These are phyloP conservation scores for Lumbricus terrestris DNA, from an alignment of 2,888 invertebrate species.

Conservation along the genomic window DNA sequence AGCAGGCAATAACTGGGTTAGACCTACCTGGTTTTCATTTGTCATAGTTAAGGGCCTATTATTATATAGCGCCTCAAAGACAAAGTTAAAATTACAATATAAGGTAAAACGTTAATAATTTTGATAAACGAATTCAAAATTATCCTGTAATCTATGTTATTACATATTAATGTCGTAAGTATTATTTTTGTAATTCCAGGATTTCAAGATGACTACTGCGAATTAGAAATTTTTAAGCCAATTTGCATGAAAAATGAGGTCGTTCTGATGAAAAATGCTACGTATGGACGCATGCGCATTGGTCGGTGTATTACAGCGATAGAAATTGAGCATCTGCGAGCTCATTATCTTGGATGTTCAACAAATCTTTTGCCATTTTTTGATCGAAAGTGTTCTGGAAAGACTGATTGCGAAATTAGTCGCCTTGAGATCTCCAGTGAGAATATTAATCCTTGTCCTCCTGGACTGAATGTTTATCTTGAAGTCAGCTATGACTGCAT, in stretches of 20 bases:
- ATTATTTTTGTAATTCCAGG: too few relatives aligned
- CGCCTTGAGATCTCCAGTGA: background rate
- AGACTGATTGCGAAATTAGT: background rate
- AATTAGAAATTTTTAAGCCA: background rate
- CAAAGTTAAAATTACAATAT: too few relatives aligned
- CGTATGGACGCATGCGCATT: background rate
- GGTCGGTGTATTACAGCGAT: background rate
- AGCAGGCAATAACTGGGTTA: too few relatives aligned
- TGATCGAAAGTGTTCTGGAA: background rate
- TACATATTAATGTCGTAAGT: too few relatives aligned
- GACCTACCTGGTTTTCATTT: too few relatives aligned
- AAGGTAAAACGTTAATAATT: too few relatives aligned
- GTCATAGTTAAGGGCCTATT: too few relatives aligned
- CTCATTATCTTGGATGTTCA: too few relatives aligned
- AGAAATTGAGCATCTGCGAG: background rate
- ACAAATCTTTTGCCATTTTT: too few relatives aligned
- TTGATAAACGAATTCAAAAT: too few relatives aligned
- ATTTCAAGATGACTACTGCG: background rate
- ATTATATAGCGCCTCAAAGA: too few relatives aligned
- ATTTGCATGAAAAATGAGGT: background rate
- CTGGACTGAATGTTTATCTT: slow-evolving; percentile 5
- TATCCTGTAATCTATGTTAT: too few relatives aligned
- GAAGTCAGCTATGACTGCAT: slow-evolving; percentile 18
- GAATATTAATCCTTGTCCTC: background rate
- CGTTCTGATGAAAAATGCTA: background rate